phyloP scores from a whole-genome alignment of 2,888 invertebrate genomes.

The Andrena bicolor region DNA sequence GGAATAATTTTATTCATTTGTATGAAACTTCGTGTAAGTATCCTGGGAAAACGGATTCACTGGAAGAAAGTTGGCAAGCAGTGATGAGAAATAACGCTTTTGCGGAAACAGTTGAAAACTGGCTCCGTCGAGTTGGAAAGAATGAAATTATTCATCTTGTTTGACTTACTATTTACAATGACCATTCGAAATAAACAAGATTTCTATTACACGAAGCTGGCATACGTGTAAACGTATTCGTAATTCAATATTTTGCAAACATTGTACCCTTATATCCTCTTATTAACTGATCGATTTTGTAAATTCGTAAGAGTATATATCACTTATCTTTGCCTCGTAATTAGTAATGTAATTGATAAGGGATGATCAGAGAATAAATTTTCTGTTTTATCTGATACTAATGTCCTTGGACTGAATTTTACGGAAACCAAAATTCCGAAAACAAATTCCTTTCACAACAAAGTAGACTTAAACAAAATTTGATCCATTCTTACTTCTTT shows the following conservation, averaged over 20 bases:
- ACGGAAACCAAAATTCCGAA: too few relatives aligned
- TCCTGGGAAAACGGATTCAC: constrained; percentile 55
- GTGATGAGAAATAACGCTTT: constrained; percentile 55
- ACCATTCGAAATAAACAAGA: constrained; percentile 28
- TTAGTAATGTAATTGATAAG: too few relatives aligned
- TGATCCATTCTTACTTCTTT: too few relatives aligned
- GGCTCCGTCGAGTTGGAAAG: constrained; percentile 27
- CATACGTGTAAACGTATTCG: constrained; percentile 11
- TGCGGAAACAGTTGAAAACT: constrained; percentile 54
- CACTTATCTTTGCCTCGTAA: too few relatives aligned
- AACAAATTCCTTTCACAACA: too few relatives aligned
- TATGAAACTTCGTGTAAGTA: constrained; percentile 67
- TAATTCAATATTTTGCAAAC: constrained; percentile 31
- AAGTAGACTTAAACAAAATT: too few relatives aligned
- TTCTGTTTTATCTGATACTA: too few relatives aligned
- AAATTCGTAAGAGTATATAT: too few relatives aligned
- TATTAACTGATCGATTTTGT: background rate
- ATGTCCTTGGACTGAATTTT: too few relatives aligned
- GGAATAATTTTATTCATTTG: constrained; percentile 74
- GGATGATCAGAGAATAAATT: too few relatives aligned
- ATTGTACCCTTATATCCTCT: background rate
- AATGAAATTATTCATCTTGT: constrained; percentile 56
- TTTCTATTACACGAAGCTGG: constrained; percentile 6
- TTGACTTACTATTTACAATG: constrained; percentile 59
- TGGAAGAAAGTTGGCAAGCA: constrained; percentile 56